Percentiles rank a stretch among this genome's conserved stretches.
Conservation (phyloP, 1,140 invertebrate species). For the Vanessa tameamea region DNA sequence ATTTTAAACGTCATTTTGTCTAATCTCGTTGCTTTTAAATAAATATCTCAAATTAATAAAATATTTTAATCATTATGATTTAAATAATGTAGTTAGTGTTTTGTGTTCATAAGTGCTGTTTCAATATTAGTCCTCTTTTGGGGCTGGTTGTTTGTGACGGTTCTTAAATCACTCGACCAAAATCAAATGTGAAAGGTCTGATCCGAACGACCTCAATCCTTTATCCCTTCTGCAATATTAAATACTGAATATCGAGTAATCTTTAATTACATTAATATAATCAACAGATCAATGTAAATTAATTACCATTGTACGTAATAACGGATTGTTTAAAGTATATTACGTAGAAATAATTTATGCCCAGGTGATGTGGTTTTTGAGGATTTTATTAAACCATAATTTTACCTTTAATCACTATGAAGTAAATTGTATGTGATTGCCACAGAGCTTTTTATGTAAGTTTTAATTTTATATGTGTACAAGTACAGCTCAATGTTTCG, state of each 20-base stretch:
- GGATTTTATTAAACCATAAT: not conserved
- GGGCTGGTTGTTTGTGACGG: constrained; percentile 6
- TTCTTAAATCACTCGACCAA: constrained; percentile 37
- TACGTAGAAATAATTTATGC: constrained; percentile 5
- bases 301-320: constrained; percentile 19
- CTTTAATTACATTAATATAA: constrained; percentile 41
- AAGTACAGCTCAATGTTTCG: too few species aligned
- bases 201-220: constrained; percentile 50
- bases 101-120: not conserved
- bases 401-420: not conserved
- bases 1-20: too few species aligned
- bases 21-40: not conserved
- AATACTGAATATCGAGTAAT: constrained; percentile 46
- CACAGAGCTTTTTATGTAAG: not conserved
- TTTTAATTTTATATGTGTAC: not conserved
- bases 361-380: constrained; percentile 1
- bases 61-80: not conserved
- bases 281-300: constrained; percentile 25
- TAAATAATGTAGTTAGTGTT: not conserved
- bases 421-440: not conserved
- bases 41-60: not conserved
- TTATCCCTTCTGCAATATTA: constrained; percentile 39
- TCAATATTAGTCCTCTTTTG: not conserved
- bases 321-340: not conserved
- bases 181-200: constrained; percentile 56